Base-by-base conservation (phyloP, 2,113 vertebrate species). In the Otolemur garnettii region DNA sequence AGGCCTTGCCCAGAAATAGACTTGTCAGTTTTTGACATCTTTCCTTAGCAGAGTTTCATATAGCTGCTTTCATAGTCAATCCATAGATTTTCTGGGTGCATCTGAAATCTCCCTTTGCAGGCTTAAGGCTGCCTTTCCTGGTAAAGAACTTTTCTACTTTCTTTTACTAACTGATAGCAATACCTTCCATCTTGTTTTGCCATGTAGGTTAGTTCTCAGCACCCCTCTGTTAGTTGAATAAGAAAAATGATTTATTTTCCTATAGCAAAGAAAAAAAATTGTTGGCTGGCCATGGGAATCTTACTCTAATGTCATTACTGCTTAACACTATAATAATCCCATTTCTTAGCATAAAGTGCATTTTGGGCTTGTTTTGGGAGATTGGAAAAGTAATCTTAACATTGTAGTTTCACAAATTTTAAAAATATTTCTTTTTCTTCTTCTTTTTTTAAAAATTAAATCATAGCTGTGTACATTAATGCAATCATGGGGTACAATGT, bases 281-380 rank as follows among this genome's bases (percentile, higher is more conserved):
- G 21, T 75, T 87, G 35, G 5, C 30, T 94, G 62, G 21, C 68
- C 14, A 5, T 87, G 57, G 10, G 53, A 55, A 55, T 89, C 95
- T 90, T 92, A 81, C 75, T 60, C 1, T 64, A 59, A 64, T 89
- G 12, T 77, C 80, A 96, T 93, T 88, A 91, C 26, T 93, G 64
- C 74, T 9, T 45, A 91, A 74, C 7, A 79, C 53, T 60, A 4
- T 64, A 93, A 82, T 22, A 81, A n/a, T 79, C 45, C 53, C 74
- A 83, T 90, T 42, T 96, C 71, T 71, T 82, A 96, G 83, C 83
- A 69, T 50, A 88, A 93, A 90, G 81, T 64, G 9, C 59, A 60
- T 83, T 55, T 96, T 96, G 53, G 38, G 97, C 91, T 53, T 94
- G 50, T 97, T 77, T 94, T 90, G 33, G 26, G 71, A 93, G 82